Evolutionary conservation across 2,797 vertebrate species (phyloP).

Genomic region (Helicolenus hilgendorfi): DNA sequence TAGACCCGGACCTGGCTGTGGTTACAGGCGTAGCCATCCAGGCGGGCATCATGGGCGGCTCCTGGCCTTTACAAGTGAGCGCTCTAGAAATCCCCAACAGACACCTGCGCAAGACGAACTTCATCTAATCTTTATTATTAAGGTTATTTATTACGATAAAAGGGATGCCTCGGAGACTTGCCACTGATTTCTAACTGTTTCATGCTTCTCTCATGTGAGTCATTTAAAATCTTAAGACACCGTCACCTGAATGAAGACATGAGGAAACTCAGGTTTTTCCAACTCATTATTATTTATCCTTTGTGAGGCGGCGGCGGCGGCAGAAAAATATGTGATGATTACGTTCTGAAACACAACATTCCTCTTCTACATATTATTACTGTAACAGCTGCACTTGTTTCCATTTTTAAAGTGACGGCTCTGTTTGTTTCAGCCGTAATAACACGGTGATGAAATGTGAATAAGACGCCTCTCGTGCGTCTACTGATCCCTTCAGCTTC

Average conservation of each 20-base stretch:
- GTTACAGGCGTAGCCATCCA: constrained; percentile 97
- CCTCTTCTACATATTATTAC: not conserved
- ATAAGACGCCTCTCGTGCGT: not conserved
- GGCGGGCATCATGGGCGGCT: constrained; percentile 97
- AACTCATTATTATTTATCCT: not conserved
- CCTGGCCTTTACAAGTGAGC: constrained; percentile 98
- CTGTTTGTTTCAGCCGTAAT: not conserved
- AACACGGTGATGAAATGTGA: not conserved
- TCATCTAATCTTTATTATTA: constrained; percentile 85
- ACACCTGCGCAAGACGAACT: constrained; percentile 96
- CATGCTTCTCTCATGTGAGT: constrained; percentile 10
- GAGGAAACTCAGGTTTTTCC: not conserved
- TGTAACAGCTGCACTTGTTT: not conserved
- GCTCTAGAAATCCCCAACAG: constrained; percentile 98
- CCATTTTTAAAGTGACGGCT: not conserved
- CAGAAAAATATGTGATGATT: not conserved
- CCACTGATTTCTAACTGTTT: not conserved
- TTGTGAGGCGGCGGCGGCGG: not conserved
- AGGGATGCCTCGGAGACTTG: not conserved
- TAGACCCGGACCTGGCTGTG: constrained; percentile 97
- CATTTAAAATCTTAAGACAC: not conserved
- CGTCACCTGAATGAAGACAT: not conserved
- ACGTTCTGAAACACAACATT: not conserved
- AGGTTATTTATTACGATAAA: not conserved
- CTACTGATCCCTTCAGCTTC: not conserved